Evolutionary conservation across 2,113 vertebrate species (phyloP).

Genomic region (Sialia sialis): DNA sequence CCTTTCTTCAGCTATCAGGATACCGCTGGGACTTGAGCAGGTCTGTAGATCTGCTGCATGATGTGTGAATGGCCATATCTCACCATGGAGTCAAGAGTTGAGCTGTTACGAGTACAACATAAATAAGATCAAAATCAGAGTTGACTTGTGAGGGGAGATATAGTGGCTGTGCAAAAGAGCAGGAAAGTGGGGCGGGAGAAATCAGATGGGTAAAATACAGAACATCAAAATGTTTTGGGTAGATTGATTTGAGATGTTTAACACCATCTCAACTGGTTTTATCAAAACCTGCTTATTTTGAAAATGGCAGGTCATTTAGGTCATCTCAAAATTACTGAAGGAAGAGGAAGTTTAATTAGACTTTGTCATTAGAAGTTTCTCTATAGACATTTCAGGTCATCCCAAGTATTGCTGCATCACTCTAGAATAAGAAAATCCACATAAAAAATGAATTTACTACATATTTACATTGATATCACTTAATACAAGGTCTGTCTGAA

Average conservation of each 20-base stretch:
- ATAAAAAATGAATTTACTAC: not conserved
- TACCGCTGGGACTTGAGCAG: not conserved
- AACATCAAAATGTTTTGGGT: not conserved
- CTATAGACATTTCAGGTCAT: not conserved
- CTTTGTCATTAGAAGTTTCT: not conserved
- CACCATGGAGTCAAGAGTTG: slow-evolving; percentile 21
- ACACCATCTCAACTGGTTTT: not conserved
- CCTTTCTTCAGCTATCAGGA: slow-evolving; percentile 20
- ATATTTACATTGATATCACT: not conserved
- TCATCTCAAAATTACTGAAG: not conserved
- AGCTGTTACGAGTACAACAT: not conserved
- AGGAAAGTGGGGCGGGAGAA: not conserved
- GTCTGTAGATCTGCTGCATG: not conserved
- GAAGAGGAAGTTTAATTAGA: not conserved
- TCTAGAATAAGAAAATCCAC: not conserved
- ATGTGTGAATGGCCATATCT: slow-evolving; percentile 18
- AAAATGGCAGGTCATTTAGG: not conserved
- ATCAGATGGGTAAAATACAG: not conserved
- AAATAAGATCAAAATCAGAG: not conserved
- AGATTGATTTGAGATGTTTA: not conserved
- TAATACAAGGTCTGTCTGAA: not conserved
- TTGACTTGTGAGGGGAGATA: not conserved
- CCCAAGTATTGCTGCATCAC: not conserved
- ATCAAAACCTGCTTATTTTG: not conserved
- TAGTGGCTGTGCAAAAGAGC: not conserved